A percentile compares a stretch with the other conserved stretches of the same genome.
Evolutionary conservation across 2,113 vertebrate species (phyloP).

Genomic region (Gobius niger): DNA sequence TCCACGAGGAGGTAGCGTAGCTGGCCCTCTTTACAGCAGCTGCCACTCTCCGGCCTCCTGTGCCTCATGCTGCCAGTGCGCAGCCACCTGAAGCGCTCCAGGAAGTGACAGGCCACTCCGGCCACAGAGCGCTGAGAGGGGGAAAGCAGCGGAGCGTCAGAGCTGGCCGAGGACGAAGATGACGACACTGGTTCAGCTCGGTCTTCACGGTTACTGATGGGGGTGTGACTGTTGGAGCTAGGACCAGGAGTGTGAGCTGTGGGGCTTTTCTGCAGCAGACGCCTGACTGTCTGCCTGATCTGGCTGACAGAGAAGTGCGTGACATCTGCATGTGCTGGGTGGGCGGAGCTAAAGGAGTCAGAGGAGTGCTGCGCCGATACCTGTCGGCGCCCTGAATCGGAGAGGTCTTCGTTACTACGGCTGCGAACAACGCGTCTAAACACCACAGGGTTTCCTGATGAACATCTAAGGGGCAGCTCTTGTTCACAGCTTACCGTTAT

Average conservation of each 20-base stretch:
- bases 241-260: conserved; percentile 55
- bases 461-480: conserved; percentile 65
- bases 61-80: conserved; percentile 74
- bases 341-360: conserved; percentile 48
- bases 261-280: conserved; percentile 82
- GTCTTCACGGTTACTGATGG: conserved; percentile 38
- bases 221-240: conserved; percentile 22
- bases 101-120: conserved; percentile 34
- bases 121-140: conserved; percentile 30
- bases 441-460: conserved; percentile 37
- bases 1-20: conserved; percentile 90
- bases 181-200: conserved; percentile 46
- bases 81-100: conserved; percentile 67
- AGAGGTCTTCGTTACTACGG: conserved; percentile 83
- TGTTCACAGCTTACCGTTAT: conserved; percentile 58
- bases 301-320: conserved; percentile 83
- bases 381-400: conserved; percentile 38
- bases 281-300: conserved; percentile 81
- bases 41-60: conserved; percentile 69
- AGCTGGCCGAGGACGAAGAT: conserved; percentile 56
- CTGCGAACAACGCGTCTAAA: conserved; percentile 47
- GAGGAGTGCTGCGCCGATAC: conserved; percentile 56
- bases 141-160: conserved; percentile 52
- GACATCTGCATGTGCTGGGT: conserved; percentile 43
- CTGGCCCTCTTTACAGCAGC: conserved; percentile 84